phyloP scores from a whole-genome alignment of 2,113 vertebrate species.

The Anolis carolinensis region DNA sequence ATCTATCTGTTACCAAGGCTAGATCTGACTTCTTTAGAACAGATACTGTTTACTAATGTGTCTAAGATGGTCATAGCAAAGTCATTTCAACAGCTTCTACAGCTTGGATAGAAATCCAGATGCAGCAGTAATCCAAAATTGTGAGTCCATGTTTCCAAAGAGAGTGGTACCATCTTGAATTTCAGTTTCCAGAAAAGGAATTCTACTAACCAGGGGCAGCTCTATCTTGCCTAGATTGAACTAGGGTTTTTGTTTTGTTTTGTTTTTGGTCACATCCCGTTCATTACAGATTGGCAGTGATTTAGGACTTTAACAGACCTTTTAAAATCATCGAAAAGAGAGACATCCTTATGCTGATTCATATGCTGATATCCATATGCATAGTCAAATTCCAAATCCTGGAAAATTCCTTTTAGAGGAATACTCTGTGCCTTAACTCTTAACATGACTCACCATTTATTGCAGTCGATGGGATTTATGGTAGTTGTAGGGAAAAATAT shows the following conservation, averaged over 20 bases:
- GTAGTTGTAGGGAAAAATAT: too few species aligned
- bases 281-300: not conserved
- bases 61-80: not conserved
- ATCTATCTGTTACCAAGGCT: not conserved
- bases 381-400: too few species aligned
- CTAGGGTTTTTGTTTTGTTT: not conserved
- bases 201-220: not conserved
- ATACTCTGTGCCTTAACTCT: too few species aligned
- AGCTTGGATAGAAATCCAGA: not conserved
- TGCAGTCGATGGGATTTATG: too few species aligned
- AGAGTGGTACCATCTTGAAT: not conserved
- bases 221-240: not conserved
- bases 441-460: too few species aligned
- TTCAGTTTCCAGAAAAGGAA: not conserved
- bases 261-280: not conserved
- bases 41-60: not conserved
- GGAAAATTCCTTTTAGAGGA: too few species aligned
- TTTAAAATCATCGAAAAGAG: too few species aligned
- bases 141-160: not conserved
- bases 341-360: too few species aligned
- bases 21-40: not conserved
- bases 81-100: not conserved
- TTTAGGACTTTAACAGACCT: not conserved
- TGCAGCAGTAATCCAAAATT: not conserved
- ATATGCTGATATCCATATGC: too few species aligned